Percentiles rank a stretch among this genome's conserved stretches.
phyloP scores from a whole-genome alignment of 2,888 invertebrate species.

The Oegoconia quadripuncta region DNA sequence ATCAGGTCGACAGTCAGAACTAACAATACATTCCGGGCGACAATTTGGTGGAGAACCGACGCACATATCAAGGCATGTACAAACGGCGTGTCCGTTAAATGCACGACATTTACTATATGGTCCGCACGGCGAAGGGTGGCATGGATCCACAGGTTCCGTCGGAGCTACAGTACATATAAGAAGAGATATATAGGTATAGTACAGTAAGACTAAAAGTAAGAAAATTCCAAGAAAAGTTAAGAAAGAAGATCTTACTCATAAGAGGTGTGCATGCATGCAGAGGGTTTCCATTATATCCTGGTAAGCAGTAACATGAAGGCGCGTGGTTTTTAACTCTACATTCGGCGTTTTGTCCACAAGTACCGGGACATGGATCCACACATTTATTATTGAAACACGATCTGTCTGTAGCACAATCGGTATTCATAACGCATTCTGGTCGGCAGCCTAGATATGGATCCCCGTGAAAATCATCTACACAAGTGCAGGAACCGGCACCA shows the following conservation, averaged over 20 bases:
- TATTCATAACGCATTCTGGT: constrained; percentile 89
- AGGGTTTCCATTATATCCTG: constrained; percentile 86
- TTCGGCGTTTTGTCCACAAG: constrained; percentile 87
- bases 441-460: constrained; percentile 89
- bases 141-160: constrained; percentile 80
- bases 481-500: constrained; percentile 87
- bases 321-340: constrained; percentile 87
- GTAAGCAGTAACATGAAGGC: constrained; percentile 86
- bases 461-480: constrained; percentile 85
- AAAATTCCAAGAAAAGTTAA: constrained; percentile 46
- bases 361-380: constrained; percentile 87
- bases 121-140: constrained; percentile 88
- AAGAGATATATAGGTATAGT: constrained; percentile 41
- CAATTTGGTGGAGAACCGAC: constrained; percentile 88
- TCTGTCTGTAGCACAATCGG: constrained; percentile 84
- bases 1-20: constrained; percentile 86
- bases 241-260: constrained; percentile 78
- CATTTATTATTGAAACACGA: constrained; percentile 90
- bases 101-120: constrained; percentile 87
- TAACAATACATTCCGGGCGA: constrained; percentile 87
- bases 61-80: constrained; percentile 86
- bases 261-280: constrained; percentile 81
- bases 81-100: constrained; percentile 85
- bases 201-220: constrained; percentile 35
- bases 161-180: constrained; percentile 52